A percentile compares a stretch with the other conserved stretches of the same genome.
phyloP scores from a whole-genome alignment of 2,888 invertebrate species.

The Hermaeophaga mercurialis region DNA sequence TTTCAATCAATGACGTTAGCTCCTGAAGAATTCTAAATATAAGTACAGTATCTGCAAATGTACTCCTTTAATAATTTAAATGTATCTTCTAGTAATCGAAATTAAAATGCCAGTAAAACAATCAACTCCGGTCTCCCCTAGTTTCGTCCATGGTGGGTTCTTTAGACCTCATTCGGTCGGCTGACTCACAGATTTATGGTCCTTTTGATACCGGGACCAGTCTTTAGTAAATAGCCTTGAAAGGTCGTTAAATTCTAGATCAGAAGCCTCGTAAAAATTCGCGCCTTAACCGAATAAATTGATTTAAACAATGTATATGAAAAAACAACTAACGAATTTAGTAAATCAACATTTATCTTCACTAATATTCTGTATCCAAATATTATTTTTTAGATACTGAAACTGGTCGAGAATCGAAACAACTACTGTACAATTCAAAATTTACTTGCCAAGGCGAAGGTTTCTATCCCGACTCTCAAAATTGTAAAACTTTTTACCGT shows the following conservation, averaged over 20 bases:
- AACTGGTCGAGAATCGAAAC: not conserved
- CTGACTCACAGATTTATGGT: not conserved
- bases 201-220: constrained; percentile 8
- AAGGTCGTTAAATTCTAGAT: constrained; percentile 17
- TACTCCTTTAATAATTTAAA: no score
- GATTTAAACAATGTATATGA: no score
- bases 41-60: no score
- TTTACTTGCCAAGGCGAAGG: constrained; percentile 61
- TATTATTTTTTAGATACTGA: not conserved
- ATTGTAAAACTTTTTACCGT: constrained; percentile 76
- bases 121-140: no score
- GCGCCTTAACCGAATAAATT: no score
- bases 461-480: constrained; percentile 69
- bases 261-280: not conserved
- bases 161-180: not conserved
- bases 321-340: not conserved
- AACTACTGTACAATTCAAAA: constrained; percentile 8
- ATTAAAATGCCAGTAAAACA: no score
- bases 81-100: no score
- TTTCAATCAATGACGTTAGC: no score
- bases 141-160: not conserved
- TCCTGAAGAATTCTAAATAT: no score
- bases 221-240: constrained; percentile 23
- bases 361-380: no score
- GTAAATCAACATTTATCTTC: no score